Conservation (phyloP, 2,113 vertebrate genomes). For the Rhegmatorhina hoffmannsi region DNA sequence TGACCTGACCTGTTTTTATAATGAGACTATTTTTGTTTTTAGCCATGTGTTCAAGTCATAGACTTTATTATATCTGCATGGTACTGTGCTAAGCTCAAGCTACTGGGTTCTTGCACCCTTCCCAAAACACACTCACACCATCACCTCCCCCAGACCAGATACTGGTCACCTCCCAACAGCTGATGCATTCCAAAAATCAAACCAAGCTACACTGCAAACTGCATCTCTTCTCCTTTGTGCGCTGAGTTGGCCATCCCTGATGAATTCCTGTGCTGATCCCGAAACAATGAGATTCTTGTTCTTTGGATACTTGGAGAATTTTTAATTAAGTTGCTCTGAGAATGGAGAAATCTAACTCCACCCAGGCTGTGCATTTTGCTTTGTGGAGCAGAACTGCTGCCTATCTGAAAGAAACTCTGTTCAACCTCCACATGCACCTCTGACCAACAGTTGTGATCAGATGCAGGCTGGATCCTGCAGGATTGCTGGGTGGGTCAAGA, state of each 20-base stretch:
- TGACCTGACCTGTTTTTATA: not conserved
- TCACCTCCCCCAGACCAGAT: rapidly evolving
- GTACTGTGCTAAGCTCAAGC: not conserved
- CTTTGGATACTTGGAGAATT: not conserved
- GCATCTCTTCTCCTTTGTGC: not conserved
- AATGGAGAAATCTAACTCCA: not conserved
- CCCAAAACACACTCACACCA: not conserved
- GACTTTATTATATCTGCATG: not conserved
- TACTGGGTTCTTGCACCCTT: not conserved
- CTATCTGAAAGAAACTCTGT: not conserved
- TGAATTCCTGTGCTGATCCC: not conserved
- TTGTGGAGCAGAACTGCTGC: not conserved
- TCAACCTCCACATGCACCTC: not conserved
- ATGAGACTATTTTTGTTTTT: not conserved
- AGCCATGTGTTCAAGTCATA: not conserved
- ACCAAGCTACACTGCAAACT: not conserved
- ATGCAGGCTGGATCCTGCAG: not conserved
- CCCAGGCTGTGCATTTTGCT: not conserved
- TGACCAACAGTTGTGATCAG: not conserved
- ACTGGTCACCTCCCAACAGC: not conserved
- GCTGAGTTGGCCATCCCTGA: not conserved
- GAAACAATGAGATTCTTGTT: not conserved
- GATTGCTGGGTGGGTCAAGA: not conserved
- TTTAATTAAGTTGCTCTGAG: not conserved
- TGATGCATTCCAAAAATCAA: not conserved